A percentile compares a stretch with the other conserved stretches of the same genome.
Conservation (phyloP, 2,888 invertebrate species). For the Platerodrilus igneus region DNA sequence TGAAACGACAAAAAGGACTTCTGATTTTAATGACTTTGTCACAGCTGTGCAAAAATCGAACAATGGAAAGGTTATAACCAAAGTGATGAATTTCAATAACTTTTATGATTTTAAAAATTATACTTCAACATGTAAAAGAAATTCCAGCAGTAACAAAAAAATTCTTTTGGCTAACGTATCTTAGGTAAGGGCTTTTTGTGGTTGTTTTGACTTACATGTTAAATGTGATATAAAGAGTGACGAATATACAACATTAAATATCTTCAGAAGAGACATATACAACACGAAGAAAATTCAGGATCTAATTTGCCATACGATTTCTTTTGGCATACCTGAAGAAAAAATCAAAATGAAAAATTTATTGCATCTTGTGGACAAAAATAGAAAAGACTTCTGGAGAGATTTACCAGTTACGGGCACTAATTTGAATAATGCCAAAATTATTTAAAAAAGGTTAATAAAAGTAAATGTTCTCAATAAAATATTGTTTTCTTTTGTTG, state of each 20-base stretch:
- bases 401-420: constrained; percentile 9
- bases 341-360: constrained; percentile 8
- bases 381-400: constrained; percentile 4
- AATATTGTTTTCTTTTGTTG: too few species aligned
- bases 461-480: too few species aligned
- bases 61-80: constrained; percentile 3
- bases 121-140: constrained; percentile 5
- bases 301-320: not conserved
- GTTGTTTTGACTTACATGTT: constrained; percentile 7
- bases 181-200: constrained; percentile 4
- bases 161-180: constrained; percentile 1
- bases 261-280: constrained; percentile 5
- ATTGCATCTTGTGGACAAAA: not conserved
- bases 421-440: too few species aligned
- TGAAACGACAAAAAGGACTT: constrained; percentile 4
- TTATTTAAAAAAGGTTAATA: too few species aligned
- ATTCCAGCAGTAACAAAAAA: constrained; percentile 4
- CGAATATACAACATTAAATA: constrained; percentile 1
- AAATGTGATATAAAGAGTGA: constrained; percentile 5
- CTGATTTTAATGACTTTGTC: constrained; percentile 5
- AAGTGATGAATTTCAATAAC: constrained; percentile 2
- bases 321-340: constrained; percentile 3
- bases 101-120: constrained; percentile 9
- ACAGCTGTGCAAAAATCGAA: constrained; percentile 4
- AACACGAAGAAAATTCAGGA: constrained; percentile 5